Conservation (phyloP, 2,797 vertebrate genomes). For the Caiman crocodilus region DNA sequence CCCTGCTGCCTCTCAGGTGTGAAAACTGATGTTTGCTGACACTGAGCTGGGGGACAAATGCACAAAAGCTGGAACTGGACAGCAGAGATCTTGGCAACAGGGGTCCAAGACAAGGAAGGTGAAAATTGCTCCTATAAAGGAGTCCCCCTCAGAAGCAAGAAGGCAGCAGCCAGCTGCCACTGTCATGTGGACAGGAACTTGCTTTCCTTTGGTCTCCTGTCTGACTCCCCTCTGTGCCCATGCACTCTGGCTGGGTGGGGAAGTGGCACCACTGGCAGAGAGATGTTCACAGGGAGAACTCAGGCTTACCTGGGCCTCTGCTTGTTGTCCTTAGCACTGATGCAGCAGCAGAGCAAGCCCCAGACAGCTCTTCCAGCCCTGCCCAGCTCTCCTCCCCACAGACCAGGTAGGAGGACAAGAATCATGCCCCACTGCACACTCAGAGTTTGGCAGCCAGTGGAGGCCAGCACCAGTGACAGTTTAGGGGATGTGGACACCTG, state of each 20-base stretch:
- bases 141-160: neutral
- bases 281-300: neutral
- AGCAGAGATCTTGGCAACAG: neutral
- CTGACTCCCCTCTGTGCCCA: neutral
- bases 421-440: neutral
- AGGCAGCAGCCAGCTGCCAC: neutral
- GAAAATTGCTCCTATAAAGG: neutral
- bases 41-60: neutral
- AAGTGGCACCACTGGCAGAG: neutral
- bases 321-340: neutral
- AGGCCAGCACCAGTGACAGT: neutral
- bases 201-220: neutral
- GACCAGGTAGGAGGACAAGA: neutral
- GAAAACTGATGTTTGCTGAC: neutral
- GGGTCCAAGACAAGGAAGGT: too few relatives aligned
- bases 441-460: neutral
- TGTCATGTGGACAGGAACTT: neutral
- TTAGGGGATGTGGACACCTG: neutral
- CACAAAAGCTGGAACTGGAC: neutral
- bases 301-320: neutral
- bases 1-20: constrained; percentile 42
- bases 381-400: neutral
- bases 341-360: neutral
- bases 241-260: neutral
- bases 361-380: neutral